Evolutionary conservation across 2,888 invertebrate species (phyloP), one percentile per base, ranked within the genome.

Genomic region (Lochmaea capreae): DNA sequence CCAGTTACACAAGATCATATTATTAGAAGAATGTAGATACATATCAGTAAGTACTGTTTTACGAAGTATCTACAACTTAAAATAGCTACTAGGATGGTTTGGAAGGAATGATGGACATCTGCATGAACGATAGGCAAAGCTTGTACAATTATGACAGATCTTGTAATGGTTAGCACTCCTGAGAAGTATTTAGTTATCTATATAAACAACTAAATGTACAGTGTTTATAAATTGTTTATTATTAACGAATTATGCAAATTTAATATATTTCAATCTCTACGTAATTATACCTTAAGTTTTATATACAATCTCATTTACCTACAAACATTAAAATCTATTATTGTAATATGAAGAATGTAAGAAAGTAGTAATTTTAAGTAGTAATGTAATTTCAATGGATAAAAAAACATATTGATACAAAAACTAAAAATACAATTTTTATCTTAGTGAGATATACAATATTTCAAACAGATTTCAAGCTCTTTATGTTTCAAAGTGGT

Each of bases 401-500:
- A n/a, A 54, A 16, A 16, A 18, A 54, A 10, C 16, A 54, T 54
- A 16, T 54, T 10, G 18, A 54, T 54, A 54, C 54, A 54, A 54
- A 54, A 54, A 54, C 18, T 54, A 54, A 18, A 54, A 11, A 54
- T 54, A 18, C 46, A 54, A 54, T 16, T 18, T 9, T 10, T 16
- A 54, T 54, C 9, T 16, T 52, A 54, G 6, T 54, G 54, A 54
- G 16, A 54, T 54, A 54, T 10, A 16, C n/a, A 16, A 54, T 9
- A 54, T 54, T 18, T 54, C 18, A 16, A 54, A 54, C 16, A 54
- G 3, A 54, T 54, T 54, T 54, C 18, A 54, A 54, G 54, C 54
- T 54, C 52, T 52, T 52, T 52, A 52, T n/a, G 52, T 52, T 54
- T 18, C 54, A 59, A 59, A 59, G 26, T 59, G 59, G 33, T 59